Evolutionary conservation across 2,797 vertebrate species (phyloP), one percentile per base, ranked within the genome.

Genomic region (Tangara arthus): DNA sequence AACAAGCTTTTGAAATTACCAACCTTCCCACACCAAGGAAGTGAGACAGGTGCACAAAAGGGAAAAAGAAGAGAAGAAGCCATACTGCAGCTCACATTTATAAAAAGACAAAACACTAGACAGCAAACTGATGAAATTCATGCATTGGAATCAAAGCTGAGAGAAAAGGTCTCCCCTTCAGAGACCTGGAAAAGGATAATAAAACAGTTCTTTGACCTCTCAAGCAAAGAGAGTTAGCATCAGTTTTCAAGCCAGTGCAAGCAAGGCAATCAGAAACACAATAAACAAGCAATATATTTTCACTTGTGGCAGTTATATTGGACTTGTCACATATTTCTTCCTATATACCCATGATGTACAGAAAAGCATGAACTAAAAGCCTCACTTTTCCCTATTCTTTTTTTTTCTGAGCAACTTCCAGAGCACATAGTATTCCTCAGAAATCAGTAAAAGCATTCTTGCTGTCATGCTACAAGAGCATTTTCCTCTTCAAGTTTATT

Each of bases 401-500:
- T 70, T 70, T 65, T 63, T 68, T 16, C 47, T 59, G 3, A 82
- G 61, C 34, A 69, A 76, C 41, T 65, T 20, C 16, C 34, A 34
- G 21, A 72, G 28, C 6, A 50, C 28, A 42, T 1, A 35, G 7
- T 26, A 85, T 46, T 87, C 56, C 71, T 44, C 34, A 64, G 77
- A 87, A 89, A 42, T 0, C 42, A 72, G 27, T 9, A 63, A 72
- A 81, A 70, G 39, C 68, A 68, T 70, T 86, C 61, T 44, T 2
- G 3, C 42, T 59, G 55, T 28, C 59, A 49, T 12, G 17, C n/a
- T 61, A n/a, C 70, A 65, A 24, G 9, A 81, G 21, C 46, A 15
- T 83, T 92, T 89, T 95, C 42, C 52, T 80, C 70, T 79, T 79
- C 41, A 35, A n/a, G 59, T 80, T 92, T 80, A 84, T 53, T 82